Evolutionary conservation across 2,797 vertebrate genomes (phyloP), one percentile per base, ranked within the genome.

Genomic region (Malurus leucopterus): DNA sequence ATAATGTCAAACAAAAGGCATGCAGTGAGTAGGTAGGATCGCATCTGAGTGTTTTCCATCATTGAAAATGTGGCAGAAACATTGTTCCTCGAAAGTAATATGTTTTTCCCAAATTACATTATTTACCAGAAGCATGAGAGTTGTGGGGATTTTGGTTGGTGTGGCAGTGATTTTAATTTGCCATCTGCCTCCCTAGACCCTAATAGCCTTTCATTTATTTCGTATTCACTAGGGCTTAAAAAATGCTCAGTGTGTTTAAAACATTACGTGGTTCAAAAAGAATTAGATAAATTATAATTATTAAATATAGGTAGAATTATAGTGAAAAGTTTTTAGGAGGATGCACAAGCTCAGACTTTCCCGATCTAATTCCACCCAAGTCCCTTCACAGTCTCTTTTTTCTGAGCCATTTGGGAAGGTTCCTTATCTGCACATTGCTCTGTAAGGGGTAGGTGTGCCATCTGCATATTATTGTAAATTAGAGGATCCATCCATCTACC

Each of bases 401-500:
- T 23, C 38, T 17, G 46, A 84, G 46, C 81, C 68, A 36, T 81
- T 86, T 88, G 80, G 85, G 87, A 90, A 92, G 49, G 32, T 70
- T 73, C 63, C 50, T 87, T 90, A 84, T 83, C 76, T 78, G 70
- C 72, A 79, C 70, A 1, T 29, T 79, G 71, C 72, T 86, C 67
- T 19, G 53, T 67, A 40, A 57, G 83, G 63, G 67, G 63, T 69
- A 70, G 53, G 63, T 65, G 50, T 57, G 67, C 69, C 76, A 86
- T 93, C 79, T 92, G 88, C 88, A 67, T 90, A 70, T 72, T 78
- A 40, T 15, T 55, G 69, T 84, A 75, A 93, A 90, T 73, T 69
- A 90, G 73, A 86, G 77, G 92, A 74, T 82, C 77, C 61, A 95
- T 84, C 54, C 73, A 75, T 84, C 91, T 93, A 78, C 92, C 93